These are phyloP conservation scores for Himalopsyche tibetana DNA, from an alignment of 2,888 invertebrate species.

Conservation along the genomic window DNA sequence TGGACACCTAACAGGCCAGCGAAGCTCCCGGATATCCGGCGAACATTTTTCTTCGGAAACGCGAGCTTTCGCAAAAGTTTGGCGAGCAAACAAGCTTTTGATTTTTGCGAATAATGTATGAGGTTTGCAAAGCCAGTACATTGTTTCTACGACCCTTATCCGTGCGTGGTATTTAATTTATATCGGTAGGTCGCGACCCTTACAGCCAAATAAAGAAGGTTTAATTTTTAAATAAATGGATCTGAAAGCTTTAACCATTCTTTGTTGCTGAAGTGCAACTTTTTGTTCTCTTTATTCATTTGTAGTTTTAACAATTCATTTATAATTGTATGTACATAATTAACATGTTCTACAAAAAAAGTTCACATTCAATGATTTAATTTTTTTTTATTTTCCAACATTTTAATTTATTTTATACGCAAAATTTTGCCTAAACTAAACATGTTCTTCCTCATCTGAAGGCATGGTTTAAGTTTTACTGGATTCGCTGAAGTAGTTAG, in stretches of 20 bases:
- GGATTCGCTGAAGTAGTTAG: too few species aligned
- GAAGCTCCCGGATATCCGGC: constrained; percentile 60
- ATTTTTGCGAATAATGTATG: constrained; percentile 59
- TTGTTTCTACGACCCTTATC: constrained; percentile 28
- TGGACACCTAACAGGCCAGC: constrained; percentile 41
- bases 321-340: too few species aligned
- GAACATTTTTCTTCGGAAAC: constrained; percentile 59
- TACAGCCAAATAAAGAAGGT: background rate
- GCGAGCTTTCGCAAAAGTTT: constrained; percentile 52
- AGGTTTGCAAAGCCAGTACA: background rate
- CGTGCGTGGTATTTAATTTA: constrained; percentile 2
- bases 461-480: too few species aligned
- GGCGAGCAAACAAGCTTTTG: constrained; percentile 63
- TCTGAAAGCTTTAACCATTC: background rate
- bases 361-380: too few species aligned
- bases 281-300: background rate
- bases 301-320: too few species aligned
- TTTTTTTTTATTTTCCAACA: too few species aligned
- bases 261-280: background rate
- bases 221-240: constrained; percentile 22
- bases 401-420: too few species aligned
- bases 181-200: background rate
- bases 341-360: too few species aligned
- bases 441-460: too few species aligned
- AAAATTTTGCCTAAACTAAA: too few species aligned